Evolutionary conservation across 37 sponge, comb jelly and placozoan genomes (phyloP), one percentile per base, ranked within the genome.

Genomic region (Hormiphora californensis): DNA sequence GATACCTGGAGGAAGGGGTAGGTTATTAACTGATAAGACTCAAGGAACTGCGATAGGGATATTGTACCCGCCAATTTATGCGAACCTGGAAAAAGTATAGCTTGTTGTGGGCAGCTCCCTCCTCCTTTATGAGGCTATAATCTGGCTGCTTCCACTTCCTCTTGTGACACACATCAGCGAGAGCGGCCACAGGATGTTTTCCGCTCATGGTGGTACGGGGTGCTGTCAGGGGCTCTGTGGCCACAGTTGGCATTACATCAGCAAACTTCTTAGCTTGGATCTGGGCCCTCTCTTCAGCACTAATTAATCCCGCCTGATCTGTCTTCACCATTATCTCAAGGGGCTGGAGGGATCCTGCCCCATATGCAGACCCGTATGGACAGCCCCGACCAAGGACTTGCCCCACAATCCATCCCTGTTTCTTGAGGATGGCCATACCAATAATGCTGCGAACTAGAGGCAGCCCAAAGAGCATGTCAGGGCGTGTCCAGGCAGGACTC

Each of bases 321-420:
- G 81, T 73, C 25, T 73, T 73, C n/a, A 73, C 35, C 23, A 73
- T 27, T 22, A 73, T 43, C 81, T 73, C 81, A 25, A 73, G 81
- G 19, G 81, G 81, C 1, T 73, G 81, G 23, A 73, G 81, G 21
- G 81, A 73, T 41, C 81, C 81, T 1, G 81, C 81, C 1, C 81
- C 81, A 40, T 43, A 73, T 9, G 81, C 81, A 0, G 81, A 73
- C 46, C 81, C 81, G 46, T 73, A 73, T 4, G 81, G 81, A 21
- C 81, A 73, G 41, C 81, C 81, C 81, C 81, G 9, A 23, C 81
- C 81, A 43, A 73, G 44, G 23, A 73, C 81, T 30, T 73, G 81
- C 4, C 81, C 81, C 0, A 73, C 81, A 5, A 73, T 46, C 81
- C 81, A 73, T 8, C 81, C 81, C 25, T 73, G 81, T 40, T 73